Conservation (phyloP, 2,888 invertebrate genomes). For the Baccha elongata region DNA sequence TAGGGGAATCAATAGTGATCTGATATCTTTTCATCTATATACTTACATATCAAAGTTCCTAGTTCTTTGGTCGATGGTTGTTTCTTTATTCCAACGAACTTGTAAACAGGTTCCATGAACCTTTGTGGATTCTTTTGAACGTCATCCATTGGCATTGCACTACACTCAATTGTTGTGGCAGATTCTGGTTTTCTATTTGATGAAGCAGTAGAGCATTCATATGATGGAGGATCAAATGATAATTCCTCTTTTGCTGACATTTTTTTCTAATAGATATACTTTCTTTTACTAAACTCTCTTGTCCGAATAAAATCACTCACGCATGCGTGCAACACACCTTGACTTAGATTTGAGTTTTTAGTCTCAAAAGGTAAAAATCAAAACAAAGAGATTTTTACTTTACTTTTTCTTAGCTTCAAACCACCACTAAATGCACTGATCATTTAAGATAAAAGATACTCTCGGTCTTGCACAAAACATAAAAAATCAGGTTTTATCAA, state of each 20-base stretch:
- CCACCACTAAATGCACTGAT: conserved; percentile 1
- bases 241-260: conserved; percentile 57
- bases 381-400: conserved; percentile 35
- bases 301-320: conserved; percentile 5
- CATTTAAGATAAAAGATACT: conserved; percentile 22
- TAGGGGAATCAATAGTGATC: too few species aligned
- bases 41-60: conserved; percentile 70
- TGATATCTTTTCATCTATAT: background rate
- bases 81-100: conserved; percentile 65
- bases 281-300: background rate
- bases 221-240: conserved; percentile 54
- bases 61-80: conserved; percentile 65
- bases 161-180: conserved; percentile 55
- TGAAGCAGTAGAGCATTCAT: conserved; percentile 52
- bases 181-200: conserved; percentile 31
- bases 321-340: conserved; percentile 46
- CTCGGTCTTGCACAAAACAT: background rate
- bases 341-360: conserved; percentile 55
- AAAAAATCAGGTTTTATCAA: conserved; percentile 61
- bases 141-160: conserved; percentile 25
- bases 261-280: conserved; percentile 24
- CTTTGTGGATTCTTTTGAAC: conserved; percentile 51
- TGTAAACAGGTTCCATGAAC: conserved; percentile 71
- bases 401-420: background rate
- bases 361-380: conserved; percentile 39